Evolutionary conservation across 2,113 vertebrate species (phyloP).

Genomic region (Gavia stellata): DNA sequence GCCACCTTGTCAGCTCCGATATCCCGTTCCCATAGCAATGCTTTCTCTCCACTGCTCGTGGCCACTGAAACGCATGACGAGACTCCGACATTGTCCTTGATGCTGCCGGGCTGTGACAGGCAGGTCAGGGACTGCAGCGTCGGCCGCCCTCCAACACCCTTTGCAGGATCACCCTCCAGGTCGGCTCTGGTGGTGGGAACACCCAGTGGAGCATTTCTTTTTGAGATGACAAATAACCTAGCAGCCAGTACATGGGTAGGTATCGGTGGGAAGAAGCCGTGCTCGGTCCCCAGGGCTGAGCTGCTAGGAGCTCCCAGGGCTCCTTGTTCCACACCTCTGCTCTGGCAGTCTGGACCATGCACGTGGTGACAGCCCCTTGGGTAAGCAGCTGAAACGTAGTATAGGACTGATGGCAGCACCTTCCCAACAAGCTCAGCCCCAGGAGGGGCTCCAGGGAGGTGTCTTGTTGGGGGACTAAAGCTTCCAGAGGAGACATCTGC

Average conservation of each 20-base stretch:
- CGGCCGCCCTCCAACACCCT: neutral
- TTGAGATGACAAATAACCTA: neutral
- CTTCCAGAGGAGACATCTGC: neutral
- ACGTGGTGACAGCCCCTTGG: neutral
- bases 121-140: neutral
- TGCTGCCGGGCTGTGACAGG: neutral
- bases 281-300: neutral
- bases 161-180: neutral
- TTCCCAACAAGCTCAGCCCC: neutral
- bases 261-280: neutral
- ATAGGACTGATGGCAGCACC: neutral
- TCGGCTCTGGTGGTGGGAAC: neutral
- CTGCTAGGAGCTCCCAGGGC: neutral
- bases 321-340: neutral
- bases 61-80: neutral
- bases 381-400: accelerated
- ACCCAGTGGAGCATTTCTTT: neutral
- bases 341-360: neutral
- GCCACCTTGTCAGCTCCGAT: neutral
- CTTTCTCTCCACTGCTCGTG: neutral
- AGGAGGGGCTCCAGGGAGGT: neutral
- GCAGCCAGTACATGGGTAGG: neutral
- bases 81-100: neutral
- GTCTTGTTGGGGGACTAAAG: neutral
- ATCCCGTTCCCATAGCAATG: neutral